Base-by-base conservation (phyloP, 2,113 vertebrate species). In the Microcebus ravelobensis region DNA sequence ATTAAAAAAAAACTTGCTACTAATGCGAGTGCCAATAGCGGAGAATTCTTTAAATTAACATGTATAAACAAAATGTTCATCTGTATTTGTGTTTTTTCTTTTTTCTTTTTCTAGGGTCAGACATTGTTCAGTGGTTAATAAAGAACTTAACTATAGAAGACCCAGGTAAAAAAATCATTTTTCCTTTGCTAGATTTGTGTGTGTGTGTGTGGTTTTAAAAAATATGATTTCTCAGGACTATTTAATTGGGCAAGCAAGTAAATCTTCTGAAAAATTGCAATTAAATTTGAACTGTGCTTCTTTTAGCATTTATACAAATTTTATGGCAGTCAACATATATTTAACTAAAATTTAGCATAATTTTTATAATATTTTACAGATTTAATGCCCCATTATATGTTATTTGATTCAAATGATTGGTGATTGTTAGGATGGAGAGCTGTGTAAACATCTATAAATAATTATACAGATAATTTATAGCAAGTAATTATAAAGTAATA, bases 121-220 rank as follows among this genome's bases (percentile, higher is more conserved):
- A 99, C 91, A 99, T 99, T 98, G 99, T 99, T 98, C 99, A 99
- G 48, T 99, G 99, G 99, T 99, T 99, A 99, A 99, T 99, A 95
- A 99, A 99, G 99, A 99, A 99, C 96, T 98, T 99, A 98, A 99
- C 98, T 77, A 99, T 99, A 98, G 99, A 99, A 98, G 99, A 99
- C 95, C 99, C 99, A 99, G 99, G 99, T 99, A 99, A 98, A 97
- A 97, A 73, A 0, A 89, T 68, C n/a, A 87, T 95, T 93, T 95
- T 97, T 59, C 95, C 91, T 61, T 89, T 94, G 74, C 48, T 93
- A 82, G 55, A 55, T 55, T 55, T 55, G 50, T 55, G 52, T 52
- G 52, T 52, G 50, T 52, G 52, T 55, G 52, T 55, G 52, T 96
- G 77, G 8, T 73, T 97, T 91, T 82, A 85, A 87, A 20, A 96